Base-by-base conservation (phyloP, 2,888 invertebrate species). In the Chouioia cunea region DNA sequence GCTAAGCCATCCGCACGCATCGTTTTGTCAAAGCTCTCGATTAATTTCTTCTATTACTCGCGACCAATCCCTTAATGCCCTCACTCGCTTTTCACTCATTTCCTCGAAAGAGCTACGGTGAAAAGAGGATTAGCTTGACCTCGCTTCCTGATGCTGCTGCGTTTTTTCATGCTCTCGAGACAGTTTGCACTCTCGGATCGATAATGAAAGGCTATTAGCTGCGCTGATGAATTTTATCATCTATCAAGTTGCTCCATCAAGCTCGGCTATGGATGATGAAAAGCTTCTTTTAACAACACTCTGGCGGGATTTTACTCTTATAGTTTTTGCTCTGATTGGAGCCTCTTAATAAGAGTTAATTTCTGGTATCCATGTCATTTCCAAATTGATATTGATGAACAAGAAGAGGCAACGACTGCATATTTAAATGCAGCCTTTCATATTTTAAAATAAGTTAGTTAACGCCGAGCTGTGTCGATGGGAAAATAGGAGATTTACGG, bases 11-110 rank as follows among this genome's bases (percentile, higher is more conserved):
- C 69, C 65, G 73, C 74, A 63, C 74, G 62, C 64, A 57, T 71
- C 62, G 77, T 75, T n/a, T 76, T 73, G 78, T 77, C 77, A 77
- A 78, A 79, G 79, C 76, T 76, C 36, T 36, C 77, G 76, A 79
- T 81, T 80, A 81, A 81, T 79, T 80, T 78, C 76, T 74, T 73
- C 36, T 50, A n/a, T n/a, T 8, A n/a, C 27, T 22, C 44, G 54
- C 4, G 43, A 6, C 36, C 6, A 12, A 56, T 44, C 47, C 16
- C 65, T 54, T 54, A 65, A 65, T 47, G 16, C 64, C n/a, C 27
- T 50, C 23, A 14, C 46, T 22, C 16, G 15, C 48, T 58, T 65
- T 65, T 65, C 18, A 65, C 56, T 63, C 62, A 62, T 62, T 62
- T 62, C 50, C 50, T 44, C 36, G 36, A 36, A 12, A 1, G 10